Percentiles rank a stretch among this genome's conserved stretches.
These are phyloP conservation scores for Diprion similis DNA, from an alignment of 1,140 invertebrate genomes.

Conservation along the genomic window DNA sequence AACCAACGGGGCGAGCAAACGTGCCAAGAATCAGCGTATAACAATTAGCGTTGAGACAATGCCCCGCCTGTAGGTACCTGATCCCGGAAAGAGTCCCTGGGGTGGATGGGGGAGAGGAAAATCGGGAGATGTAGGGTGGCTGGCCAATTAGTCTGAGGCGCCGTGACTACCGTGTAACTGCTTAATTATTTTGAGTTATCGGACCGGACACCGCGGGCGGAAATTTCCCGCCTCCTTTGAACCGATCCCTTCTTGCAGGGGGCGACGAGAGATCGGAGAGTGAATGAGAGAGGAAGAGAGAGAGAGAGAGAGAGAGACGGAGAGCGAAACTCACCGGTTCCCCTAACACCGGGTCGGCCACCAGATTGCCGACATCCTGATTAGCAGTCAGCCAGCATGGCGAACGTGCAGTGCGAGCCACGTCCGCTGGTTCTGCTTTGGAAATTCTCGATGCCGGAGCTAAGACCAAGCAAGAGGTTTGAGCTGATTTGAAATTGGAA, in stretches of 20 bases:
- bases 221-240: not conserved
- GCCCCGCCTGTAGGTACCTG: no score
- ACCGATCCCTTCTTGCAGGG: constrained; percentile 23
- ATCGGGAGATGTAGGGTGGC: not conserved
- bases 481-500: not conserved
- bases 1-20: no score
- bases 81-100: no score
- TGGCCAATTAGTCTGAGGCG: not conserved
- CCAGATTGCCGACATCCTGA: constrained; percentile 44
- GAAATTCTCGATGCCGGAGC: not conserved
- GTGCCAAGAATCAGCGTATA: no score
- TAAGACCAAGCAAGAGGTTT: constrained; percentile 14
- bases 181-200: constrained; percentile 8
- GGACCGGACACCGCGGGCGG: not conserved
- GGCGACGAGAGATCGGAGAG: constrained; percentile 20
- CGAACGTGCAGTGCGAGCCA: no score
- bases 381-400: constrained; percentile 25
- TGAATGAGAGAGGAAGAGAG: constrained; percentile 21
- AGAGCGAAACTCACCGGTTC: constrained; percentile 19
- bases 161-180: not conserved
- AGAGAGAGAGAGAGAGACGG: constrained; percentile 14
- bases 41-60: no score
- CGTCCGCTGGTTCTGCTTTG: not conserved
- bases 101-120: no score
- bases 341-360: constrained; percentile 27